Evolutionary conservation across 2,888 invertebrate genomes (phyloP).

Genomic region (Drosophila austrosaltans): DNA sequence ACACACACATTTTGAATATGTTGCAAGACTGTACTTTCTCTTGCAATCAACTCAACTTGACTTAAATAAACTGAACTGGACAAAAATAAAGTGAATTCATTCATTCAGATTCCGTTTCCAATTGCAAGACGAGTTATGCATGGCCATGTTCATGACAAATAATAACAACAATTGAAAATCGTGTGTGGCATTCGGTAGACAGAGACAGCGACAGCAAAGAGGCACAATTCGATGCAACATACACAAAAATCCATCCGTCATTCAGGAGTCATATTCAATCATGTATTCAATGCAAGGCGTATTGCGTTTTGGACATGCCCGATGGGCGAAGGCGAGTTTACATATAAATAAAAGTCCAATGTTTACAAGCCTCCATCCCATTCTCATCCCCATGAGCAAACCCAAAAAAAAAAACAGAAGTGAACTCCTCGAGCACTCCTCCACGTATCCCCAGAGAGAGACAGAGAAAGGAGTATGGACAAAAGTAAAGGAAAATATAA

Average conservation of each 20-base stretch:
- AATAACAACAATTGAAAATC: slow-evolving; percentile 52
- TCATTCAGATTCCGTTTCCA: slow-evolving; percentile 23
- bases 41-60: not conserved
- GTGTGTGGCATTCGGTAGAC: slow-evolving; percentile 62
- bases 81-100: slow-evolving; percentile 44
- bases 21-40: slow-evolving; percentile 19
- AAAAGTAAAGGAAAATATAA: slow-evolving; percentile 7
- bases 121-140: slow-evolving; percentile 64
- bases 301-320: slow-evolving; percentile 37
- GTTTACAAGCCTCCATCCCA: slow-evolving; percentile 52
- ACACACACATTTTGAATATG: not conserved
- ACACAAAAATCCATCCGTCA: slow-evolving; percentile 66
- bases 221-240: slow-evolving; percentile 27
- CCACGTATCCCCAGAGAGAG: slow-evolving; percentile 3
- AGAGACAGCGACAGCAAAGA: slow-evolving; percentile 19
- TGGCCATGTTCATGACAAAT: slow-evolving; percentile 62
- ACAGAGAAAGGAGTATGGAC: not conserved
- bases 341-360: slow-evolving; percentile 71
- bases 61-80: slow-evolving; percentile 17
- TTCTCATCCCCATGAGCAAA: slow-evolving; percentile 23
- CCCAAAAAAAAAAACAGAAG: slow-evolving; percentile 22
- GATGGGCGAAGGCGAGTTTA: slow-evolving; percentile 41
- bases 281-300: slow-evolving; percentile 68
- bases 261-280: slow-evolving; percentile 73
- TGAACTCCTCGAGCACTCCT: slow-evolving; percentile 15